Evolutionary conservation across 2,888 invertebrate genomes (phyloP).

Genomic region (Clivina fossor): DNA sequence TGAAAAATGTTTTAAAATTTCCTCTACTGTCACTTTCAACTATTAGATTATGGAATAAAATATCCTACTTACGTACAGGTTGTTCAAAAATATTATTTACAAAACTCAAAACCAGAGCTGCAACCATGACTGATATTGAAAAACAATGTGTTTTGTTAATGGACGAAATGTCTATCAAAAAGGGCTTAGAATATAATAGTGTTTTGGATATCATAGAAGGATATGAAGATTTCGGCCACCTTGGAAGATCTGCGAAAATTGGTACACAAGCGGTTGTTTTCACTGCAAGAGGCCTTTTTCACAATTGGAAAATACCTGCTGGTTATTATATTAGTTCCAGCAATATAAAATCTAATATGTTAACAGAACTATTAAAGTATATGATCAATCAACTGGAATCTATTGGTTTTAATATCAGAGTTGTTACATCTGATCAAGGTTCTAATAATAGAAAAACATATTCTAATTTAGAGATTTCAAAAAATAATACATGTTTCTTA

Average conservation of each 20-base stretch:
- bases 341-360: conserved; percentile 17
- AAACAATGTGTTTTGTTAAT: conserved; percentile 38
- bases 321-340: conserved; percentile 35
- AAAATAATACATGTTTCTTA: too few relatives aligned
- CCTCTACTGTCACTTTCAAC: conserved; percentile 41
- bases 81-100: conserved; percentile 38
- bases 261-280: conserved; percentile 36
- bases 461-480: conserved; percentile 27
- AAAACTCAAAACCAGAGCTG: conserved; percentile 38
- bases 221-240: conserved; percentile 34
- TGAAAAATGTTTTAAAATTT: conserved; percentile 39
- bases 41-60: conserved; percentile 41
- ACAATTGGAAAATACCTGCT: conserved; percentile 39
- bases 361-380: conserved; percentile 28
- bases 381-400: conserved; percentile 21
- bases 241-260: conserved; percentile 26
- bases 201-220: conserved; percentile 32
- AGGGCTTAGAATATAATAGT: conserved; percentile 32
- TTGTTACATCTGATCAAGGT: conserved; percentile 39
- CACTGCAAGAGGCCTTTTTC: conserved; percentile 33
- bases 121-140: conserved; percentile 39
- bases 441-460: conserved; percentile 36
- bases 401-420: conserved; percentile 27
- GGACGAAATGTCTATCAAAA: conserved; percentile 40
- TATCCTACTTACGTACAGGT: conserved; percentile 39